Conservation (phyloP, 2,797 vertebrate genomes). For the Pseudomugil tenellus region DNA sequence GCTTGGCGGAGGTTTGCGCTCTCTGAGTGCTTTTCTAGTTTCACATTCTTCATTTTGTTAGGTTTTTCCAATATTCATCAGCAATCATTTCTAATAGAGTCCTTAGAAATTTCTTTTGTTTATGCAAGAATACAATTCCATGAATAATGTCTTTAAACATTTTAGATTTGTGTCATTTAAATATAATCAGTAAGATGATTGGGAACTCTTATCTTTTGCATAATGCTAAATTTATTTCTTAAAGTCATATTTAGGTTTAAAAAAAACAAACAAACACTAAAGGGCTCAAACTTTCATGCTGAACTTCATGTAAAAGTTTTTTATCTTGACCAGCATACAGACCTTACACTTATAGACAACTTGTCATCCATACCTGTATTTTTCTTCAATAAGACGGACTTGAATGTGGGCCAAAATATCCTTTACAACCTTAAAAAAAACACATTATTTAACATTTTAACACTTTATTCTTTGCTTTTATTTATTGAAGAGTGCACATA, state of each 20-base stretch:
- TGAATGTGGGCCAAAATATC: conserved; percentile 64
- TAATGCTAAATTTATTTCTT: neutral
- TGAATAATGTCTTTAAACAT: neutral
- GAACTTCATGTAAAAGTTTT: neutral
- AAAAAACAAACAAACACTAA: too few species aligned
- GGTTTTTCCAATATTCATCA: neutral
- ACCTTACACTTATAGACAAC: too few species aligned
- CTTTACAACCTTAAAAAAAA: conserved; percentile 54
- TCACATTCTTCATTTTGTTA: neutral
- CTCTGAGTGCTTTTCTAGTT: too few species aligned
- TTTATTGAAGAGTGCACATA: too few species aligned
- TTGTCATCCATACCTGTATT: conserved; percentile 72
- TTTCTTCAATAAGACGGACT: conserved; percentile 62
- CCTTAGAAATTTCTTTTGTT: neutral
- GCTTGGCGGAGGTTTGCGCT: too few species aligned
- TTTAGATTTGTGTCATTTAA: neutral
- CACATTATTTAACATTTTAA: too few species aligned
- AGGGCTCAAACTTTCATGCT: neutral
- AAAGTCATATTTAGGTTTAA: neutral
- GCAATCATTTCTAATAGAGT: neutral
- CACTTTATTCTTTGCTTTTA: neutral
- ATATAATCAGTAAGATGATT: neutral
- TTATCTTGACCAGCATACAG: neutral
- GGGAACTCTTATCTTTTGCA: neutral
- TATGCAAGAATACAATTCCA: neutral